Conservation (phyloP, 2,113 vertebrate genomes). For the Rhineura floridana region DNA sequence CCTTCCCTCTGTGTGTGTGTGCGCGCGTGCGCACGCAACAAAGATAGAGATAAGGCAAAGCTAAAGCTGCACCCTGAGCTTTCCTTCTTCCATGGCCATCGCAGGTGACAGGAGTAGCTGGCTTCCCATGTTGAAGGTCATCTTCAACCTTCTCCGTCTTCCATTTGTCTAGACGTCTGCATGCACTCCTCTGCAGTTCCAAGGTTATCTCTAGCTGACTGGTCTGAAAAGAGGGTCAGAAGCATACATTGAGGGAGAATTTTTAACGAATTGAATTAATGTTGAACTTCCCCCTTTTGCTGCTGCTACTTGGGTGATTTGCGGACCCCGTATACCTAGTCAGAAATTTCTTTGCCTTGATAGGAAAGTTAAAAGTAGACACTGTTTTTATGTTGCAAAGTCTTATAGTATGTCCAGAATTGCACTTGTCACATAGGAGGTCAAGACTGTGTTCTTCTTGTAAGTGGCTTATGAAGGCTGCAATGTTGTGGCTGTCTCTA, state of each 20-base stretch:
- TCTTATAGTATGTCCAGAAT: constrained; percentile 61
- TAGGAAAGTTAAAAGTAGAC: constrained; percentile 55
- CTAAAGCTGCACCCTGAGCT: constrained; percentile 38
- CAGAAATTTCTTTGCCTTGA: constrained; percentile 53
- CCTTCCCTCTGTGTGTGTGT: too few relatives aligned
- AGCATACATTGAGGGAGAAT: constrained; percentile 58
- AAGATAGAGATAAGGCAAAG: constrained; percentile 27
- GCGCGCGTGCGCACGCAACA: neutral
- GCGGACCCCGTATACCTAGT: constrained; percentile 66
- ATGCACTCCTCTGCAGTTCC: constrained; percentile 28
- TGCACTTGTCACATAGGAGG: constrained; percentile 48
- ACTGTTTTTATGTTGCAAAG: constrained; percentile 52
- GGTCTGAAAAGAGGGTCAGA: constrained; percentile 23
- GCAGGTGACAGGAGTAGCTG: constrained; percentile 28
- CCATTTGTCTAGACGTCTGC: constrained; percentile 33
- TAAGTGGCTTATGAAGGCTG: constrained; percentile 51
- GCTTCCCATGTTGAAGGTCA: constrained; percentile 51
- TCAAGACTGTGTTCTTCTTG: constrained; percentile 54
- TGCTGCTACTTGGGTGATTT: constrained; percentile 63
- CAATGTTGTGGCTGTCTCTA: constrained; percentile 1
- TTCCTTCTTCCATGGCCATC: constrained; percentile 22
- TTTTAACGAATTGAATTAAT: constrained; percentile 65
- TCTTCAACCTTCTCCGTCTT: constrained; percentile 52
- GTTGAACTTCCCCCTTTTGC: constrained; percentile 65
- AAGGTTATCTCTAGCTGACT: constrained; percentile 30